phyloP scores from a whole-genome alignment of 2,113 vertebrate genomes.

The Gallinago undulata region DNA sequence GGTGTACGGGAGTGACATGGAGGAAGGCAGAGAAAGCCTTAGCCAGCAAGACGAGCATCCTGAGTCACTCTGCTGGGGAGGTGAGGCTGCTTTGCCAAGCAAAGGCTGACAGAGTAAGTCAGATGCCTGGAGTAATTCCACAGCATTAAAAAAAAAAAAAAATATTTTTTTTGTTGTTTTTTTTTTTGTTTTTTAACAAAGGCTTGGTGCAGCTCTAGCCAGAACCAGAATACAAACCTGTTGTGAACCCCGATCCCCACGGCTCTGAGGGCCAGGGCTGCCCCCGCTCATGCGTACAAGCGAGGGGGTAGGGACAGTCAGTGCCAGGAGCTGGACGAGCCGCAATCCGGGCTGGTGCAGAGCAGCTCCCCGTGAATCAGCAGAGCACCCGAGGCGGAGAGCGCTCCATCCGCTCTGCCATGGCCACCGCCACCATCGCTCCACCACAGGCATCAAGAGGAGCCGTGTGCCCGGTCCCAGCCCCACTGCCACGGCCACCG shows the following conservation, averaged over 20 bases:
- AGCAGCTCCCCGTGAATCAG: neutral
- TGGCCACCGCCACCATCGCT: fast-evolving
- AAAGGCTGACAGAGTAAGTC: slow-evolving; percentile 16
- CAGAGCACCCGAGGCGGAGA: fast-evolving
- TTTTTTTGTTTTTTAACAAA: neutral
- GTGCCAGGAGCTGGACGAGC: neutral
- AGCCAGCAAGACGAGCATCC: slow-evolving; percentile 20
- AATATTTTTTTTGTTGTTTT: too few relatives aligned
- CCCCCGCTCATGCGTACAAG: fast-evolving
- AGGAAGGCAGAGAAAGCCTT: slow-evolving; percentile 20
- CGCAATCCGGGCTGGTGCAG: neutral
- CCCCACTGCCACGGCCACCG: fast-evolving
- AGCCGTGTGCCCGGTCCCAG: neutral
- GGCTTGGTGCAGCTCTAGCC: neutral
- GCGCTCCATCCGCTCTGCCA: neutral
- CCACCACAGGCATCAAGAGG: fast-evolving
- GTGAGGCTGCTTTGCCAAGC: slow-evolving; percentile 37
- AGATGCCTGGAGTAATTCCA: slow-evolving; percentile 39
- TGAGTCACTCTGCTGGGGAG: slow-evolving; percentile 38
- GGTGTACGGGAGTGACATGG: neutral
- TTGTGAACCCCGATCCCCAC: neutral
- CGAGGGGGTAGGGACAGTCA: fast-evolving
- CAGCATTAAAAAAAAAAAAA: neutral
- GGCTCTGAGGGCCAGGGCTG: neutral
- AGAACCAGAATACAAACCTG: neutral